Evolutionary conservation across 2,797 vertebrate genomes (phyloP).

Genomic region (Artibeus jamaicensis): DNA sequence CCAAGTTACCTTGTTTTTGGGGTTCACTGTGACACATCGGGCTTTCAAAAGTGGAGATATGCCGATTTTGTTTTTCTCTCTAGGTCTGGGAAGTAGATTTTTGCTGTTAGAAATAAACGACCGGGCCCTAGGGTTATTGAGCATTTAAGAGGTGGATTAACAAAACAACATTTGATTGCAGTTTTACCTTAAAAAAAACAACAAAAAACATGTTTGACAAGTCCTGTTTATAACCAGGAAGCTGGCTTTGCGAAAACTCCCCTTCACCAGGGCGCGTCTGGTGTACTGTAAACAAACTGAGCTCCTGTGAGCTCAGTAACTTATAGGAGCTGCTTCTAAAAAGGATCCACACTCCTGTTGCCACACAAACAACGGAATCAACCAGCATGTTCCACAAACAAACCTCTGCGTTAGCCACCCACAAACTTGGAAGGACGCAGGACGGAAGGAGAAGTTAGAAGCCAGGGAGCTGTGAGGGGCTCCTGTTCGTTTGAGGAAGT

Average conservation of each 20-base stretch:
- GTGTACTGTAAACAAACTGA: neutral
- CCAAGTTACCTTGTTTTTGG: neutral
- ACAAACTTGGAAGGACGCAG: slow-evolving; percentile 1
- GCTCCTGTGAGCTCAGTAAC: neutral
- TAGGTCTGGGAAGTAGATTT: neutral
- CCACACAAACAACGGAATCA: slow-evolving; percentile 57
- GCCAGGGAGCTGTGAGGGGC: neutral
- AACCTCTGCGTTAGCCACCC: slow-evolving; percentile 29
- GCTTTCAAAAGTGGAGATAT: neutral
- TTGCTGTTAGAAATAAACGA: neutral
- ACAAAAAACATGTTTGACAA: neutral
- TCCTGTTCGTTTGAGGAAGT: neutral
- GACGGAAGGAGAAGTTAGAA: neutral
- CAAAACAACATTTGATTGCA: neutral
- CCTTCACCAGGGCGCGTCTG: neutral
- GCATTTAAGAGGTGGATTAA: neutral
- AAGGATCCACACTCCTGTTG: slow-evolving; percentile 22
- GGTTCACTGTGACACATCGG: neutral
- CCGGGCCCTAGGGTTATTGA: neutral
- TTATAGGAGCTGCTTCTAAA: neutral
- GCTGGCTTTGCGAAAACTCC: neutral
- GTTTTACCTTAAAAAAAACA: neutral
- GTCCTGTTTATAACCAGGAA: neutral
- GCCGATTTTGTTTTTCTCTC: neutral
- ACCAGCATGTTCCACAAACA: neutral